These are phyloP conservation scores for Dendrophyllia cribrosa DNA, from an alignment of 64 coral and sea anemone genomes.

Conservation along the genomic window DNA sequence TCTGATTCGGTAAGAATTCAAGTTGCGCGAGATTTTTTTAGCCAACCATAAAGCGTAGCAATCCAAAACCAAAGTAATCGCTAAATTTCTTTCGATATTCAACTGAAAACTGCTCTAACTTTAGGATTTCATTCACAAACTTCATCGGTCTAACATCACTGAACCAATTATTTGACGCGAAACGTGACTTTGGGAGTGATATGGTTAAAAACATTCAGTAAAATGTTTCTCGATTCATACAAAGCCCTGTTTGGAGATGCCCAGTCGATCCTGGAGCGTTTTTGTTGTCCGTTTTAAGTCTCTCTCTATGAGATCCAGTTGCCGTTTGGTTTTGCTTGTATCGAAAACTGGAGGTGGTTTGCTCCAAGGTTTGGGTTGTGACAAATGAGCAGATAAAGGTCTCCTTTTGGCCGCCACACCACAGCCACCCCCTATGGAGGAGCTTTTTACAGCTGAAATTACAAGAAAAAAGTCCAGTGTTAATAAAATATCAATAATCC, in stretches of 20 bases:
- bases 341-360: conserved; percentile 36
- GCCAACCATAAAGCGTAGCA: too few relatives aligned
- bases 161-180: too few relatives aligned
- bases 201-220: neutral
- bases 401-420: conserved; percentile 4
- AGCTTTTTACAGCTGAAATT: conserved; percentile 9
- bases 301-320: conserved; percentile 63
- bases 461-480: neutral
- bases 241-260: conserved; percentile 68
- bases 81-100: too few relatives aligned
- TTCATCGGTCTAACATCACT: too few relatives aligned
- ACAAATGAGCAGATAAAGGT: conserved; percentile 47
- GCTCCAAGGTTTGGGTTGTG: conserved; percentile 9
- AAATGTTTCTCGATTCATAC: conserved; percentile 6
- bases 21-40: too few relatives aligned
- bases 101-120: too few relatives aligned
- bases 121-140: too few relatives aligned
- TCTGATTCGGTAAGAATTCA: too few relatives aligned
- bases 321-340: conserved; percentile 26
- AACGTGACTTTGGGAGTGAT: neutral
- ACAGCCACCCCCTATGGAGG: neutral
- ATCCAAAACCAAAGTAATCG: too few relatives aligned
- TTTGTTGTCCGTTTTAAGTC: conserved; percentile 74
- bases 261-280: conserved; percentile 59
- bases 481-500: too few relatives aligned